A percentile compares a stretch with the other conserved stretches of the same genome.
Evolutionary conservation across 1,140 invertebrate species (phyloP).

Genomic region (Drosophila pectinifera): DNA sequence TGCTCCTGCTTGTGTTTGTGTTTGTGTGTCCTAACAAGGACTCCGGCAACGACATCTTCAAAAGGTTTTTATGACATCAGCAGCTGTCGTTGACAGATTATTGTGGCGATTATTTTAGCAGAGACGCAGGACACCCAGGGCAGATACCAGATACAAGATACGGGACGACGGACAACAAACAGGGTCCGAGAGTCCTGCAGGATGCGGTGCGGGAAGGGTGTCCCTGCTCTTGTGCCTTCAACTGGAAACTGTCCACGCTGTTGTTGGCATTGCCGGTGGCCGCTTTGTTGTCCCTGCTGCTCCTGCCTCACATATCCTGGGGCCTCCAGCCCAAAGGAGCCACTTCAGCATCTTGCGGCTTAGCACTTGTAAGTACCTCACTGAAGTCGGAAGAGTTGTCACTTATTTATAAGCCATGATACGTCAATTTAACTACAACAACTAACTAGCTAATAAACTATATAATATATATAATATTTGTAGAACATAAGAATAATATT

Average conservation of each 20-base stretch:
- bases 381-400: slow-evolving; percentile 52
- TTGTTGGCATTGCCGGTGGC: slow-evolving; percentile 66
- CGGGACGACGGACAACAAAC: slow-evolving; percentile 24
- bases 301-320: slow-evolving; percentile 51
- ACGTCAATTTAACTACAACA: background rate
- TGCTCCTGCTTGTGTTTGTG: slow-evolving; percentile 2
- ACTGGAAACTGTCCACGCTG: slow-evolving; percentile 78
- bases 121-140: slow-evolving; percentile 43
- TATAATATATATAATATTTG: too few species aligned
- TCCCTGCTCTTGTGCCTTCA: slow-evolving; percentile 69
- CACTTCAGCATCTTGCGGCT: slow-evolving; percentile 62
- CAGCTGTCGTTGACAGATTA: slow-evolving; percentile 85
- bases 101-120: slow-evolving; percentile 83
- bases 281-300: slow-evolving; percentile 31
- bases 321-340: slow-evolving; percentile 17
- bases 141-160: slow-evolving; percentile 33
- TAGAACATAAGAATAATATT: too few species aligned
- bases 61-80: slow-evolving; percentile 85
- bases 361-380: slow-evolving; percentile 61
- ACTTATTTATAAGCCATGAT: slow-evolving; percentile 31
- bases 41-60: slow-evolving; percentile 75
- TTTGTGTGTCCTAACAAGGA: slow-evolving; percentile 44
- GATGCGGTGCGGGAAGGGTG: slow-evolving; percentile 14
- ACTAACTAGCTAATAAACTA: too few species aligned
- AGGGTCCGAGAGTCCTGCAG: slow-evolving; percentile 7